Conservation (phyloP, 2,113 vertebrate species). For the Smithornis capensis region DNA sequence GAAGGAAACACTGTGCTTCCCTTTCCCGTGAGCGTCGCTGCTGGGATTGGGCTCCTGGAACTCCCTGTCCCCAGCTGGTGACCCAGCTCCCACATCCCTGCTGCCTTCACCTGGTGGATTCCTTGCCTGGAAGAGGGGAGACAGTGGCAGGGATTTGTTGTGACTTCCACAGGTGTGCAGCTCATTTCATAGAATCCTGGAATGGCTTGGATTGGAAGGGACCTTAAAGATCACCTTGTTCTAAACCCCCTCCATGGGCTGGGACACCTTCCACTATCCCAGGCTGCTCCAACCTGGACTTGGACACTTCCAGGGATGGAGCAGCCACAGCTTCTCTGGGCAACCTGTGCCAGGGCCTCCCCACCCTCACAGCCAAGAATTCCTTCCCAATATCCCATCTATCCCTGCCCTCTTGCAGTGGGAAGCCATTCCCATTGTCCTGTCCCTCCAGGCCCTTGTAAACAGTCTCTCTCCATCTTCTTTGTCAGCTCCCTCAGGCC, state of each 20-base stretch:
- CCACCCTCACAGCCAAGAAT: fast-evolving
- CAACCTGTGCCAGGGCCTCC: fast-evolving
- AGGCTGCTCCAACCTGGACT: fast-evolving
- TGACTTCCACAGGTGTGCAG: neutral
- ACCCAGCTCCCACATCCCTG: neutral
- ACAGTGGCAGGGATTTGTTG: neutral
- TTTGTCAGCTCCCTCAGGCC: neutral
- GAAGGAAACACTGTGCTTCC: neutral
- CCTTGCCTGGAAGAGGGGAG: neutral
- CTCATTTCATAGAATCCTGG: neutral
- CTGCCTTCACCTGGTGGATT: neutral
- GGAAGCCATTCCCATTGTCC: neutral
- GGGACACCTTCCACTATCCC: neutral
- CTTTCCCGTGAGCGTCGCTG: neutral
- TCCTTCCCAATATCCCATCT: neutral
- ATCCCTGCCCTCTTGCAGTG: neutral
- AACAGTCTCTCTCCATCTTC: neutral
- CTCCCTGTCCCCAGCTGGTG: neutral
- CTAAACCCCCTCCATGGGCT: neutral
- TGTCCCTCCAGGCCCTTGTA: neutral
- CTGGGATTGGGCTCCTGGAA: neutral
- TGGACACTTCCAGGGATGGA: neutral
- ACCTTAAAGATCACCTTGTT: neutral
- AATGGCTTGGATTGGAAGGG: neutral
- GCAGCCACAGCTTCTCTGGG: neutral